Conservation (phyloP, 1,140 invertebrate genomes). For the Solenopsis fugax region DNA sequence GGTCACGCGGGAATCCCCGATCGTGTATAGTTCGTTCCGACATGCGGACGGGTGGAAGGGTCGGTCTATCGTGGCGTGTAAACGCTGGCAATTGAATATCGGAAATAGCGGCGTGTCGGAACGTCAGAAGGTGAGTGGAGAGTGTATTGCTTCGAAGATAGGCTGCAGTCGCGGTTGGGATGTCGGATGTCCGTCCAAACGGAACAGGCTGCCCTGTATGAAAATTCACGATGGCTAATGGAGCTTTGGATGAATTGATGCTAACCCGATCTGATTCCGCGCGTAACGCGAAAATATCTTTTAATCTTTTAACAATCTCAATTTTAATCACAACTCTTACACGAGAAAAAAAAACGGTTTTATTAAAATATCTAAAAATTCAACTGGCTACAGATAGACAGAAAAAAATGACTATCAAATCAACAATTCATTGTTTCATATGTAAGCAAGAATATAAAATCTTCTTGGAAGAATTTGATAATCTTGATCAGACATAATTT, state of each 20-base stretch:
- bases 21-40: slow-evolving; percentile 43
- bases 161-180: slow-evolving; percentile 58
- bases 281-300: neutral
- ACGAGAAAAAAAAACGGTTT: no score
- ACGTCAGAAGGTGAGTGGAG: slow-evolving; percentile 60
- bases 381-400: no score
- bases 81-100: slow-evolving; percentile 63
- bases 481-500: no score
- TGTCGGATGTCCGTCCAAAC: slow-evolving; percentile 54
- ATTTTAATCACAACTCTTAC: neutral
- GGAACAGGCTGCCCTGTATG: slow-evolving; percentile 28
- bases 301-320: neutral
- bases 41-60: slow-evolving; percentile 31
- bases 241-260: slow-evolving; percentile 19
- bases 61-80: slow-evolving; percentile 53
- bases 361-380: no score
- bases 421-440: no score
- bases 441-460: no score
- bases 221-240: slow-evolving; percentile 30
- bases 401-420: no score
- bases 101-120: slow-evolving; percentile 63
- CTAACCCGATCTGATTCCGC: neutral
- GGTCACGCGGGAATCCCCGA: slow-evolving; percentile 35
- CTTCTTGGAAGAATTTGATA: no score
- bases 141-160: slow-evolving; percentile 43